phyloP scores from a whole-genome alignment of 2,113 vertebrate species.

The Ophiodon elongatus region DNA sequence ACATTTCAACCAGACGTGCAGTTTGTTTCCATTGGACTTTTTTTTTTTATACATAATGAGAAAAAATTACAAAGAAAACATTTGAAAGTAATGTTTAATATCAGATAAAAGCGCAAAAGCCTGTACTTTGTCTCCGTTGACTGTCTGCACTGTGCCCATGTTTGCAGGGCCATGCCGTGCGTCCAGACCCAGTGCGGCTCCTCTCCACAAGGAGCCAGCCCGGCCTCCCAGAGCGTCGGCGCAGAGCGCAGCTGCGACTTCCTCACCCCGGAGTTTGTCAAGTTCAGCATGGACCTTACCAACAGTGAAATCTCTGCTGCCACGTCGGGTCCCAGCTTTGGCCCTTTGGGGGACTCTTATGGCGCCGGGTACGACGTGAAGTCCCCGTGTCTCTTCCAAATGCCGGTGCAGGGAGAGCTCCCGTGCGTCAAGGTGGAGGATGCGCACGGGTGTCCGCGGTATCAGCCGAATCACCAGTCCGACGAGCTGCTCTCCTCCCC shows the following conservation, averaged over 20 bases:
- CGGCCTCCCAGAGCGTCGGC: slow-evolving; percentile 93
- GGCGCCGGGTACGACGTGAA: slow-evolving; percentile 93
- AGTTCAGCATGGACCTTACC: slow-evolving; percentile 99
- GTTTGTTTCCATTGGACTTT: background rate
- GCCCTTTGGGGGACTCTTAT: slow-evolving; percentile 92
- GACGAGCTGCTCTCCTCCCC: slow-evolving; percentile 92
- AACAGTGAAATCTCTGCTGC: slow-evolving; percentile 92
- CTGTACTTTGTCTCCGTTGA: accelerated
- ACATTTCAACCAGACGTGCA: background rate
- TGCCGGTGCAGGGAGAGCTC: slow-evolving; percentile 90
- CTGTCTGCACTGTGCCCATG: background rate
- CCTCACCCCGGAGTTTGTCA: slow-evolving; percentile 98
- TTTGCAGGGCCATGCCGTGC: slow-evolving; percentile 94
- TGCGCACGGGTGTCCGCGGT: slow-evolving; percentile 89
- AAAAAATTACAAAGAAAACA: background rate
- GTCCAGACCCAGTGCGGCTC: slow-evolving; percentile 98
- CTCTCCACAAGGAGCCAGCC: slow-evolving; percentile 97
- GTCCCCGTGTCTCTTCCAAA: slow-evolving; percentile 96
- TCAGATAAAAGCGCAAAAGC: background rate
- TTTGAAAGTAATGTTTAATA: background rate
- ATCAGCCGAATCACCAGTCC: slow-evolving; percentile 87
- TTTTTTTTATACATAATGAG: background rate
- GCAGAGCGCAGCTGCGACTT: slow-evolving; percentile 96
- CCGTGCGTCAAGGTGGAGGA: slow-evolving; percentile 97
- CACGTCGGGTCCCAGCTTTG: slow-evolving; percentile 92